Percentiles rank a stretch among this genome's conserved stretches.
phyloP scores from a whole-genome alignment of 2,797 vertebrate genomes.

The Acestrorhynchus altus region DNA sequence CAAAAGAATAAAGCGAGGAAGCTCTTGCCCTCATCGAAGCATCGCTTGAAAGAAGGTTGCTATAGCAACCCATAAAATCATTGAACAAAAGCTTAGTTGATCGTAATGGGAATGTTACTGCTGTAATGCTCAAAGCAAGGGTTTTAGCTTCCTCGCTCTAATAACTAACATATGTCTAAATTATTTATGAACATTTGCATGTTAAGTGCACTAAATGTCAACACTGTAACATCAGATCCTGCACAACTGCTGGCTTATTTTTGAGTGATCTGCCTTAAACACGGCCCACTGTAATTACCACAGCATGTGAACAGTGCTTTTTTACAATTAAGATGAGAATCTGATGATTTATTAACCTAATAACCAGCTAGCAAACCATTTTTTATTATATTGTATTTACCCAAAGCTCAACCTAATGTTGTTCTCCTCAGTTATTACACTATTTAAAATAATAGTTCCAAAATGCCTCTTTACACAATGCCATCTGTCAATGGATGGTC shows the following conservation, averaged over 20 bases:
- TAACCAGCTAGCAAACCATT: neutral
- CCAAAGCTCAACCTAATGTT: neutral
- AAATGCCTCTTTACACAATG: too few relatives aligned
- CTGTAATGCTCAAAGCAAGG: neutral
- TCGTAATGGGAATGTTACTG: slow-evolving; percentile 7
- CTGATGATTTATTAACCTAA: slow-evolving; percentile 16
- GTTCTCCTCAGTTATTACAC: neutral
- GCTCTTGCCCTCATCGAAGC: slow-evolving; percentile 29
- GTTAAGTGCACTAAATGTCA: slow-evolving; percentile 20
- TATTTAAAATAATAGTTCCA: neutral
- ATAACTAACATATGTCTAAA: neutral
- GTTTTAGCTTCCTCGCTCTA: neutral
- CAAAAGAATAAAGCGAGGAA: slow-evolving; percentile 45
- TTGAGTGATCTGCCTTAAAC: neutral
- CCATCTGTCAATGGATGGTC: too few relatives aligned
- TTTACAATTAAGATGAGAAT: neutral
- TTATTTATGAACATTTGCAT: neutral
- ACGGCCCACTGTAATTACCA: neutral
- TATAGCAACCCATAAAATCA: slow-evolving; percentile 49
- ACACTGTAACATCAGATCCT: neutral
- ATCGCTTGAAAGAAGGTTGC: slow-evolving; percentile 51
- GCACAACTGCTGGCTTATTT: neutral
- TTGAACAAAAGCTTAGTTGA: neutral
- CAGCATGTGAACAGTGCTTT: neutral
- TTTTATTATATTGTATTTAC: neutral